Evolutionary conservation across 2,113 vertebrate species (phyloP).

Genomic region (Laticauda laticaudata): DNA sequence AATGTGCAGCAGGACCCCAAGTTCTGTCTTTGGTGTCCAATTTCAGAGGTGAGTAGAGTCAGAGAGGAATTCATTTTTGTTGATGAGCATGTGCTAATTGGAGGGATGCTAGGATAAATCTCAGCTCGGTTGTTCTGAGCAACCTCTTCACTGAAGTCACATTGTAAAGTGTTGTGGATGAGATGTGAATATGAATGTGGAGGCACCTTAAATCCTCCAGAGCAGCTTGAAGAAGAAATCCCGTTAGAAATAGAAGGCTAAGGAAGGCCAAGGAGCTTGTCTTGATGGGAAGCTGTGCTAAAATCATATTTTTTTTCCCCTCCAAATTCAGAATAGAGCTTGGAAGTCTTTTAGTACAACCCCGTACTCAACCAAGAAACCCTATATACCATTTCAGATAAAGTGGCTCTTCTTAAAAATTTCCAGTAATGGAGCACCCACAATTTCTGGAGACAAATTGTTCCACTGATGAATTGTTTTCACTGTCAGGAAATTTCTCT

Average conservation of each 20-base stretch:
- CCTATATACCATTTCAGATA: no score
- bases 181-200: neutral
- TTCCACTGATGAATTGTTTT: neutral
- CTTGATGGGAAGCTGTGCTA: neutral
- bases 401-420: no score
- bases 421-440: neutral
- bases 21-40: conserved; percentile 36
- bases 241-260: neutral
- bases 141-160: neutral
- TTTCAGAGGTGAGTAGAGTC: conserved; percentile 40
- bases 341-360: no score
- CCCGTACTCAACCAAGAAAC: no score
- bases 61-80: conserved; percentile 21
- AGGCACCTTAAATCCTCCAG: neutral
- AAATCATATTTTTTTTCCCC: neutral
- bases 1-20: conserved; percentile 34
- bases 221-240: neutral
- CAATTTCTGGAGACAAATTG: neutral
- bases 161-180: neutral
- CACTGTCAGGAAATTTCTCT: neutral
- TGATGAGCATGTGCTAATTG: conserved; percentile 51
- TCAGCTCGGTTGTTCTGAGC: conserved; percentile 27
- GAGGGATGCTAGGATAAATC: conserved; percentile 53
- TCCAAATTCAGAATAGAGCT: no score
- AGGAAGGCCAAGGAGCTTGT: neutral